Evolutionary conservation across 2,888 invertebrate species (phyloP).

Genomic region (Drosophila vallismaia): DNA sequence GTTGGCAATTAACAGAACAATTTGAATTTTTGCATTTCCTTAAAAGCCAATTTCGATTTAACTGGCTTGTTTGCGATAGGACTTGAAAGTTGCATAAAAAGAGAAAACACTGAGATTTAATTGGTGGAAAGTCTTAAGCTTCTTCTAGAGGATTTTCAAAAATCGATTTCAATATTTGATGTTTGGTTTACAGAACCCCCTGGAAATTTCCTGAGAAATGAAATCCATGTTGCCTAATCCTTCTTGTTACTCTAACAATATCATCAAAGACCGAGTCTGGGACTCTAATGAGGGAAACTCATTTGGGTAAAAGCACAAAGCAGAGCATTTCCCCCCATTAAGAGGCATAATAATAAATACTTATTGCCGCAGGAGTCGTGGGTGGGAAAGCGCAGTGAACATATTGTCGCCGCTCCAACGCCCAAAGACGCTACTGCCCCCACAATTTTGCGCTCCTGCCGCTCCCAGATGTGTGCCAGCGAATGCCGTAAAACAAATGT

Average conservation of each 20-base stretch:
- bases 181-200: neutral
- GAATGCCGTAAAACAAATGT: conserved; percentile 79
- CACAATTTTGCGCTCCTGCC: conserved; percentile 31
- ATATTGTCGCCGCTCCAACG: conserved; percentile 52
- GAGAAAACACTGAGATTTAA: no score
- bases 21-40: conserved; percentile 13
- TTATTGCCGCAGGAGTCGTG: conserved; percentile 58
- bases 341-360: conserved; percentile 79
- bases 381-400: conserved; percentile 48
- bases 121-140: no score
- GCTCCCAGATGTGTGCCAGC: conserved; percentile 42
- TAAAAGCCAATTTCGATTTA: conserved; percentile 27
- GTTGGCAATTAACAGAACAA: conserved; percentile 18
- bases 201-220: neutral
- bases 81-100: neutral
- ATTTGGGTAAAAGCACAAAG: conserved; percentile 74
- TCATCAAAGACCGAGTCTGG: conserved; percentile 43
- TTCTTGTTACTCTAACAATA: conserved; percentile 13
- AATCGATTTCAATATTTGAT: neutral
- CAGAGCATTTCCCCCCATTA: conserved; percentile 64
- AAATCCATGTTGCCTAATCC: neutral
- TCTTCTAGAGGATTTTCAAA: neutral
- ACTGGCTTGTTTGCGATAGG: conserved; percentile 1
- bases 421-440: conserved; percentile 8
- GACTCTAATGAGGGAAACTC: conserved; percentile 74